phyloP scores from a whole-genome alignment of 2,888 invertebrate species.

The Pyrochroa serraticornis region DNA sequence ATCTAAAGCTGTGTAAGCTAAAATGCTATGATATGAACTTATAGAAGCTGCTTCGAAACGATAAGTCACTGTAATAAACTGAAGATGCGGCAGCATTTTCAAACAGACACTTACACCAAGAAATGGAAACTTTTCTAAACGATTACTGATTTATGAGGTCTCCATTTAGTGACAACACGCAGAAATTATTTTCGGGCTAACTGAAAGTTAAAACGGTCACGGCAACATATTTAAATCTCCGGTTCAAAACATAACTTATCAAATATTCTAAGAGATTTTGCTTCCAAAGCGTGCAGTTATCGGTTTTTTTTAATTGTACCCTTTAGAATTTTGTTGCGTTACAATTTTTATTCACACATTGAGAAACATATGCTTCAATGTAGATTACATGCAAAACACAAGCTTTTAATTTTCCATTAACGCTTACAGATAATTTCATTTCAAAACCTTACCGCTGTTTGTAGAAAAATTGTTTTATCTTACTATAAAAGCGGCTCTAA shows the following conservation, averaged over 20 bases:
- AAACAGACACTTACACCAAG: constrained; percentile 30
- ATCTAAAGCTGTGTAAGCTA: constrained; percentile 48
- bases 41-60: constrained; percentile 45
- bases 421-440: constrained; percentile 13
- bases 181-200: neutral
- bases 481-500: too few species aligned
- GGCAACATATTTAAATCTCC: constrained; percentile 8
- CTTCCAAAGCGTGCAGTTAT: constrained; percentile 14
- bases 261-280: neutral
- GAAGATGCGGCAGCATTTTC: constrained; percentile 40
- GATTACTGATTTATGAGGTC: constrained; percentile 20
- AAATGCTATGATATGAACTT: constrained; percentile 47
- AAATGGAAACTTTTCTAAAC: constrained; percentile 27
- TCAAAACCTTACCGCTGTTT: neutral
- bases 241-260: constrained; percentile 14
- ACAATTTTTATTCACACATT: constrained; percentile 5
- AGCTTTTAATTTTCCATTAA: constrained; percentile 10
- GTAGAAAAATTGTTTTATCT: too few species aligned
- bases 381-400: neutral
- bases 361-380: constrained; percentile 7
- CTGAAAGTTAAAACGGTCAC: neutral
- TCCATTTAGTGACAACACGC: constrained; percentile 1
- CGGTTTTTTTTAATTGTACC: constrained; percentile 16
- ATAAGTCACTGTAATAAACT: constrained; percentile 49
- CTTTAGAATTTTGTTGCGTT: constrained; percentile 10